These are phyloP conservation scores for Arrhopalites spinosus DNA, from an alignment of 2,888 invertebrate genomes.

Conservation along the genomic window DNA sequence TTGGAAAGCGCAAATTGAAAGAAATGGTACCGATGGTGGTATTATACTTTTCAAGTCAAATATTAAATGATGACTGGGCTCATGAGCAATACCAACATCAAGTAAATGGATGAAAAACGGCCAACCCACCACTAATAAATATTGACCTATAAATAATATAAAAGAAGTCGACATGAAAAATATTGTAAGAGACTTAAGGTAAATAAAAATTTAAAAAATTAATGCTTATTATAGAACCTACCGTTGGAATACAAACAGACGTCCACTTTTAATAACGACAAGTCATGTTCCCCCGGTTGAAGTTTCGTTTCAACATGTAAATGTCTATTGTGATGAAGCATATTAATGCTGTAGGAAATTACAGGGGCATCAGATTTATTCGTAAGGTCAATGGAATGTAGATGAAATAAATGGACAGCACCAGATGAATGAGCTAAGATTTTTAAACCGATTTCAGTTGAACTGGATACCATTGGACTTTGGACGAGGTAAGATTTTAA, in stretches of 20 bases:
- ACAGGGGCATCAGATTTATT: not conserved
- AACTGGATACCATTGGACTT: not conserved
- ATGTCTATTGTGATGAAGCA: conserved; percentile 52
- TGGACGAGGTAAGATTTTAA: not conserved
- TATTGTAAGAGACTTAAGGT: too few relatives aligned
- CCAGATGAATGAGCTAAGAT: conserved; percentile 50
- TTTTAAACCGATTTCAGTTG: conserved; percentile 24
- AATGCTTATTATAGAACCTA: too few relatives aligned
- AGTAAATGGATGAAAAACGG: conserved; percentile 82
- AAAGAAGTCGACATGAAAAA: not conserved
- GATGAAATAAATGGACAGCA: conserved; percentile 45
- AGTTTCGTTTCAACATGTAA: conserved; percentile 39
- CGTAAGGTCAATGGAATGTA: conserved; percentile 10
- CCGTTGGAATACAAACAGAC: conserved; percentile 47
- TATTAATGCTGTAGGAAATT: conserved; percentile 45
- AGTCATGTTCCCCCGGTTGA: not conserved
- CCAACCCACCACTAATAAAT: conserved; percentile 80
- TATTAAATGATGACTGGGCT: conserved; percentile 66
- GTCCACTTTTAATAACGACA: conserved; percentile 37
- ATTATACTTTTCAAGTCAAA: conserved; percentile 39
- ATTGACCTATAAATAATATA: conserved; percentile 67
- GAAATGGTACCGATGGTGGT: not conserved
- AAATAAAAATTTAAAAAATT: not conserved
- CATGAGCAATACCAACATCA: conserved; percentile 81
- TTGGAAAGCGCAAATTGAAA: not conserved